Evolutionary conservation across 2,888 invertebrate species (phyloP).

Genomic region (Idaea dimidiata): DNA sequence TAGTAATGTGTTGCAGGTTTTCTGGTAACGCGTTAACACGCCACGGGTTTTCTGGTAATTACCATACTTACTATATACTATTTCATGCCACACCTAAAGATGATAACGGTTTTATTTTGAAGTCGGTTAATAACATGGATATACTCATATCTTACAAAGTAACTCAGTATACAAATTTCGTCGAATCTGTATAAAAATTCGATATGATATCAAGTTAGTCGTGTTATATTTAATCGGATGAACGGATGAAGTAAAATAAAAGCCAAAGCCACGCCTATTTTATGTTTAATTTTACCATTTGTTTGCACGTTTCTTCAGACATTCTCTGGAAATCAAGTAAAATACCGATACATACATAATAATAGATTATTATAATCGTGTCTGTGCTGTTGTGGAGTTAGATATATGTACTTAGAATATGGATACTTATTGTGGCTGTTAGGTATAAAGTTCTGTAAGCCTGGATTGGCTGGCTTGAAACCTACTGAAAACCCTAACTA

Average conservation of each 20-base stretch:
- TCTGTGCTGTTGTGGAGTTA: slow-evolving; percentile 47
- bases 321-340: slow-evolving; percentile 89
- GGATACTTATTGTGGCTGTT: slow-evolving; percentile 32
- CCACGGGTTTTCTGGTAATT: too few relatives aligned
- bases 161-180: slow-evolving; percentile 36
- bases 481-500: background rate
- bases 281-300: slow-evolving; percentile 84
- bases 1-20: background rate
- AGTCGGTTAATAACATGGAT: slow-evolving; percentile 21
- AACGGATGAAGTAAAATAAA: slow-evolving; percentile 68
- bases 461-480: background rate
- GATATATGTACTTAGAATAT: slow-evolving; percentile 23
- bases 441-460: slow-evolving; percentile 17
- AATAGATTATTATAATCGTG: slow-evolving; percentile 24
- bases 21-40: too few relatives aligned
- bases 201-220: slow-evolving; percentile 67
- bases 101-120: background rate
- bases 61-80: background rate
- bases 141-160: slow-evolving; percentile 48
- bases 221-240: slow-evolving; percentile 74
- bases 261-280: slow-evolving; percentile 79
- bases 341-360: slow-evolving; percentile 64
- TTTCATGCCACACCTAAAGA: background rate
- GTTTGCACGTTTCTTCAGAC: slow-evolving; percentile 91
- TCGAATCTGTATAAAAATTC: slow-evolving; percentile 58